Conservation (phyloP, 2,113 vertebrate species). For the Chlorodrepanis virens region DNA sequence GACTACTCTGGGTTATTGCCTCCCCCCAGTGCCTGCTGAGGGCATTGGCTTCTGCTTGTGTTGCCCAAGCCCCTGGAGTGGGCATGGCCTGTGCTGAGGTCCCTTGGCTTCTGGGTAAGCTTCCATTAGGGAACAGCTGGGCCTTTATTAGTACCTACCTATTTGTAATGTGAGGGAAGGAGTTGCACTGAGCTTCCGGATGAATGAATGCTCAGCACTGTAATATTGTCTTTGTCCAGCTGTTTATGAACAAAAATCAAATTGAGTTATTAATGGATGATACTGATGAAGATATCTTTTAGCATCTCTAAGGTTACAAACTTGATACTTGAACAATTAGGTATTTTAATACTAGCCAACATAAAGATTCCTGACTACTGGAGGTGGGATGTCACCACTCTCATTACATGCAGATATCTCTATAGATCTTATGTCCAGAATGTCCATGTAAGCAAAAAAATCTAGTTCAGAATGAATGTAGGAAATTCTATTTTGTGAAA, state of each 20-base stretch:
- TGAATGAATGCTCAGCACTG: neutral
- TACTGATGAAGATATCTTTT: neutral
- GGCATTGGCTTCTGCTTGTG: accelerated
- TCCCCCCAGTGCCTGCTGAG: neutral
- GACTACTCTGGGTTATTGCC: neutral
- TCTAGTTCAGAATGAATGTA: neutral
- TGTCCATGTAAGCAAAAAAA: neutral
- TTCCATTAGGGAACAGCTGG: neutral
- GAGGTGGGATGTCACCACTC: neutral
- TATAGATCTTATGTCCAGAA: neutral
- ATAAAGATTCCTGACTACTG: neutral
- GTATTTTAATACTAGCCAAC: neutral
- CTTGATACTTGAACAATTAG: neutral
- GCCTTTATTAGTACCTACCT: neutral
- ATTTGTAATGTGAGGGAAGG: neutral
- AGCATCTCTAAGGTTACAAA: neutral
- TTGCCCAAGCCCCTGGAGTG: neutral
- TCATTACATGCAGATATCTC: neutral
- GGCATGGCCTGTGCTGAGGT: neutral
- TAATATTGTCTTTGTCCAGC: neutral
- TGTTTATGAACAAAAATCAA: neutral
- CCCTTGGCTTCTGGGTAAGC: neutral
- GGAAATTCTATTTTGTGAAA: neutral
- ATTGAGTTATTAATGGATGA: neutral
- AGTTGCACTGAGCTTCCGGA: neutral